These are phyloP conservation scores for Paramormyrops hopkinsi DNA, from an alignment of 2,797 vertebrate genomes.

Conservation along the genomic window DNA sequence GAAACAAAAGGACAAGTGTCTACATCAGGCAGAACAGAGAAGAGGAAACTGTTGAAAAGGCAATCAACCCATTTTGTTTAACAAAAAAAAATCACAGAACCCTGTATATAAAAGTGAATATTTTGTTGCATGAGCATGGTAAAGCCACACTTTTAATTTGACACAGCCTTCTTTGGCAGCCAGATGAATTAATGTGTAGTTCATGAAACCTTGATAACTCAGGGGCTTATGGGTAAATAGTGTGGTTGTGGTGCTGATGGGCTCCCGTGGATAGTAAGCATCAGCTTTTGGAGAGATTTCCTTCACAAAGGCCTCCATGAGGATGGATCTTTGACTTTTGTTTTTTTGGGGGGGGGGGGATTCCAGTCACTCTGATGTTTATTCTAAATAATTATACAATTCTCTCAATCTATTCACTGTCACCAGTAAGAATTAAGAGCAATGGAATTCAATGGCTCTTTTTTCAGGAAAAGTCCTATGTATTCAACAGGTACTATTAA, in stretches of 20 bases:
- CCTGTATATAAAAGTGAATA: not conserved
- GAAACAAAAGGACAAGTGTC: not conserved
- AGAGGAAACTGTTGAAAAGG: not conserved
- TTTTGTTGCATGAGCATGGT: not conserved
- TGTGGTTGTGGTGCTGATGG: not conserved
- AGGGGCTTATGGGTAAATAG: not conserved
- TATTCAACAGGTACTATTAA: not conserved
- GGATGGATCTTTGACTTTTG: not conserved
- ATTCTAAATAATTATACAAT: not conserved
- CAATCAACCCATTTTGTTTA: not conserved
- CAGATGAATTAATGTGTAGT: not conserved
- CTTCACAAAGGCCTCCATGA: not conserved
- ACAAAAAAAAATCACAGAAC: not conserved
- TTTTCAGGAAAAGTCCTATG: not conserved
- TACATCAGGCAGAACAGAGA: not conserved
- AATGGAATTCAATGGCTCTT: not conserved
- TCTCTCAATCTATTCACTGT: not conserved
- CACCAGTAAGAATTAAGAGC: not conserved
- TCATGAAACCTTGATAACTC: not conserved
- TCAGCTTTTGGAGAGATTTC: not conserved
- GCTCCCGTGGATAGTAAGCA: not conserved
- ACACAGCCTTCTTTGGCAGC: not conserved
- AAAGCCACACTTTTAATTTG: not conserved
- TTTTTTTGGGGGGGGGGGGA: not conserved
- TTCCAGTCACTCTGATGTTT: not conserved